Conservation (phyloP, 2,113 vertebrate species). For the Scopus umbretta region DNA sequence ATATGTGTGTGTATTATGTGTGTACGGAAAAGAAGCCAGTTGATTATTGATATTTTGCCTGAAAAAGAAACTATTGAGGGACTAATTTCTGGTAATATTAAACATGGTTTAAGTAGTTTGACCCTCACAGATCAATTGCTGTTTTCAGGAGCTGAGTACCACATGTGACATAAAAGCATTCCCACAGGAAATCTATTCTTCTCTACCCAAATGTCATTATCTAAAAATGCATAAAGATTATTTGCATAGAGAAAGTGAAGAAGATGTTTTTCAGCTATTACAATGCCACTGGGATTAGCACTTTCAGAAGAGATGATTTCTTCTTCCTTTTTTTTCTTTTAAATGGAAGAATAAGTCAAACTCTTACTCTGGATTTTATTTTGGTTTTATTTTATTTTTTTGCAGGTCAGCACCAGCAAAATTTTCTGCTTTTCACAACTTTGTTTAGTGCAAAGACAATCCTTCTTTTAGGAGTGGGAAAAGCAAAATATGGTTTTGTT, state of each 20-base stretch:
- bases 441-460: not conserved
- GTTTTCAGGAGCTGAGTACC: constrained; percentile 45
- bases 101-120: constrained; percentile 36
- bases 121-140: constrained; percentile 20
- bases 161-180: constrained; percentile 12
- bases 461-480: not conserved
- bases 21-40: not conserved
- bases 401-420: not conserved
- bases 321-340: constrained; percentile 5
- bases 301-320: not conserved
- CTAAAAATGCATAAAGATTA: constrained; percentile 50
- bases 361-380: not conserved
- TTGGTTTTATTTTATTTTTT: not conserved
- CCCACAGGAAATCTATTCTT: constrained; percentile 47
- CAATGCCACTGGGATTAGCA: constrained; percentile 13
- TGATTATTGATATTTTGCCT: constrained; percentile 22
- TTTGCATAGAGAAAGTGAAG: constrained; percentile 41
- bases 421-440: not conserved
- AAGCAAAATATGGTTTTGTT: not conserved
- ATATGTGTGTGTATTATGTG: not conserved
- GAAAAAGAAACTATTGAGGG: not conserved
- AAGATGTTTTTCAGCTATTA: constrained; percentile 51
- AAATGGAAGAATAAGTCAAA: not conserved
- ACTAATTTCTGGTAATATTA: constrained; percentile 48
- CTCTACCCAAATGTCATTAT: constrained; percentile 41